phyloP scores from a whole-genome alignment of 1,140 invertebrate species.

The Antheraea mylitta region DNA sequence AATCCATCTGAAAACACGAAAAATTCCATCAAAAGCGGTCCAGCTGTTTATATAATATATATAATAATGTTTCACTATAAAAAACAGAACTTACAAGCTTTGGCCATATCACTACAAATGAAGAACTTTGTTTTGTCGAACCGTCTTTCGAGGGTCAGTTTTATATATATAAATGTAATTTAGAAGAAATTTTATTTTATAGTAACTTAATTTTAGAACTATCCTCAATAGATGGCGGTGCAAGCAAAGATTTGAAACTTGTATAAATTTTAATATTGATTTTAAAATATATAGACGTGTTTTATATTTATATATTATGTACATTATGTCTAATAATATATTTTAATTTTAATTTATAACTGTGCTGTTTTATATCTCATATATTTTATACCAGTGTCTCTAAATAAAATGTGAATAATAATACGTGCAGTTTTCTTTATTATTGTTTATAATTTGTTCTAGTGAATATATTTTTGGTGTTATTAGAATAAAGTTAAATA shows the following conservation, averaged over 20 bases:
- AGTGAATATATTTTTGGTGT: too few species aligned
- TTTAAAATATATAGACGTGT: slow-evolving; percentile 48
- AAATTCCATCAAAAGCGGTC: too few species aligned
- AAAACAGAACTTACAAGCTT: too few species aligned
- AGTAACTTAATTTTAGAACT: slow-evolving; percentile 8
- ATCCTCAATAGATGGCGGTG: not conserved
- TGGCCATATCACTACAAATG: not conserved
- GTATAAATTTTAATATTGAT: slow-evolving; percentile 31
- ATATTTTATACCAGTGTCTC: slow-evolving; percentile 78
- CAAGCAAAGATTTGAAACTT: slow-evolving; percentile 39
- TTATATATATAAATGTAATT: not conserved
- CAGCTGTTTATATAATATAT: too few species aligned
- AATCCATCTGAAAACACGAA: too few species aligned
- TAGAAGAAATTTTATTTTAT: not conserved
- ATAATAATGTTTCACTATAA: too few species aligned
- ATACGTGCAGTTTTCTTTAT: not conserved
- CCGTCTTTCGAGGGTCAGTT: not conserved
- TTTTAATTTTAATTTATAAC: slow-evolving; percentile 72
- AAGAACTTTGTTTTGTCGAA: not conserved
- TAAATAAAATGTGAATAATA: slow-evolving; percentile 74
- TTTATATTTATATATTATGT: slow-evolving; percentile 36
- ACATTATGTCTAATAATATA: slow-evolving; percentile 47
- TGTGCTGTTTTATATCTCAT: slow-evolving; percentile 77
- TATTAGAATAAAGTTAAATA: too few species aligned
- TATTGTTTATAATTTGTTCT: not conserved